A percentile compares a stretch with the other conserved stretches of the same genome.
phyloP scores from a whole-genome alignment of 2,113 vertebrate genomes.

The Apteryx owenii region DNA sequence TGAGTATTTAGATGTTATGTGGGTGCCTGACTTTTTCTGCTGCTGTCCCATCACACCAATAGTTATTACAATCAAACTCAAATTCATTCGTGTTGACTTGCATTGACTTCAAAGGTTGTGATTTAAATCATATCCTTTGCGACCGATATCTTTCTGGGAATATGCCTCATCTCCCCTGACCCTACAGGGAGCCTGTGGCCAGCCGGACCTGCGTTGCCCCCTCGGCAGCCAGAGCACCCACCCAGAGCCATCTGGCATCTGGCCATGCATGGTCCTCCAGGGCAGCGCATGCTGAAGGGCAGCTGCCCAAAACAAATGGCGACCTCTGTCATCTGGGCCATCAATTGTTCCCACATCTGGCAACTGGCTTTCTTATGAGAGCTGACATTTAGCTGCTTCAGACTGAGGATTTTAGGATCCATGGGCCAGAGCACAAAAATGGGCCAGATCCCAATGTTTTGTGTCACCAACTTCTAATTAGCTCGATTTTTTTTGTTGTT shows the following conservation, averaged over 20 bases:
- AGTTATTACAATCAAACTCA: background rate
- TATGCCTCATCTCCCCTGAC: background rate
- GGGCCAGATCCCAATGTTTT: background rate
- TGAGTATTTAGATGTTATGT: background rate
- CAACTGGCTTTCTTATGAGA: conserved; percentile 37
- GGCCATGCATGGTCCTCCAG: rapidly evolving
- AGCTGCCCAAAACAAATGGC: conserved; percentile 60
- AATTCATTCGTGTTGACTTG: background rate
- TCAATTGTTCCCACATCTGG: conserved; percentile 73
- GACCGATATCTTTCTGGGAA: background rate
- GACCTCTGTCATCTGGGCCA: conserved; percentile 65
- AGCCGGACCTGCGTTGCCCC: background rate
- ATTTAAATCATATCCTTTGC: background rate
- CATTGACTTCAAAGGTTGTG: background rate
- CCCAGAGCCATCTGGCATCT: conserved; percentile 58
- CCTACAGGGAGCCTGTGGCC: background rate
- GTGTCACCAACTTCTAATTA: background rate
- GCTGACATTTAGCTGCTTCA: conserved; percentile 40
- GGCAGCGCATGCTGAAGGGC: background rate
- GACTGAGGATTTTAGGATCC: background rate
- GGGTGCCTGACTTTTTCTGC: background rate
- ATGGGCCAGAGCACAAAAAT: background rate
- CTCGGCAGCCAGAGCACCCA: background rate
- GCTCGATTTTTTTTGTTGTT: background rate
- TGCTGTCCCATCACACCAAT: rapidly evolving